Base-by-base conservation (phyloP, 2,888 invertebrate genomes). In the Willowsia nigromaculata region DNA sequence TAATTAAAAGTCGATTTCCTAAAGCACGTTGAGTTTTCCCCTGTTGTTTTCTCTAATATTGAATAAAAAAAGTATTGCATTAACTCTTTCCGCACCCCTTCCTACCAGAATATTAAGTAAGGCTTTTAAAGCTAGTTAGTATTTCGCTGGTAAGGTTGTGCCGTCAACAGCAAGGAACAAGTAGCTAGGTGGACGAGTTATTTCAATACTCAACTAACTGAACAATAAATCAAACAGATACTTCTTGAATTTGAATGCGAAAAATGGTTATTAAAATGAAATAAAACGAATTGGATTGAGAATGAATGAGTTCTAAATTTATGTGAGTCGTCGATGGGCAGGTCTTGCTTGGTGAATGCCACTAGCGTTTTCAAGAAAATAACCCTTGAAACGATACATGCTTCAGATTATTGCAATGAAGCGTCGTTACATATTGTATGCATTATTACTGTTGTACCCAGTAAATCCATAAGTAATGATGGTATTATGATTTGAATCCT, bases 1-100 rank as follows among this genome's bases (percentile, higher is more conserved):
- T 83, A 83, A 83, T 83, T 83, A 83, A 83, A 71, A 83, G n/a
- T 68, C 50, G 83, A 83, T 71, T 53, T 83, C 62, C 62, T 83
- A 7, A 50, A 33, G 53, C 83, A 83, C 68, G 71, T 78, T 74
- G 47, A n/a, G n/a, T n/a, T n/a, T n/a, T n/a, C 7, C 27, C 71
- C 5, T 25, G 43, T 9, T 22, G 25, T 47, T 40, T 74, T 50
- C 74, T 74, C 47, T 9, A 13, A n/a, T n/a, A 50, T 13, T 27
- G 7, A 40, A 27, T 13, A 47, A 47, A 74, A 74, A 27, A 56
- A 74, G 1, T 25, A 18, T 37, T 6, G 13, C 62, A 62, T 30
- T 13, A 53, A 50, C 2, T 18, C 13, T 47, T 47, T 74, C 74
- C 74, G 25, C 25, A 50, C 62, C 30, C 3, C 6, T 56, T 62